Percentiles rank a stretch among this genome's conserved stretches.
These are phyloP conservation scores for Cerastis rubricosa DNA, from an alignment of 2,888 invertebrate genomes.

Conservation along the genomic window DNA sequence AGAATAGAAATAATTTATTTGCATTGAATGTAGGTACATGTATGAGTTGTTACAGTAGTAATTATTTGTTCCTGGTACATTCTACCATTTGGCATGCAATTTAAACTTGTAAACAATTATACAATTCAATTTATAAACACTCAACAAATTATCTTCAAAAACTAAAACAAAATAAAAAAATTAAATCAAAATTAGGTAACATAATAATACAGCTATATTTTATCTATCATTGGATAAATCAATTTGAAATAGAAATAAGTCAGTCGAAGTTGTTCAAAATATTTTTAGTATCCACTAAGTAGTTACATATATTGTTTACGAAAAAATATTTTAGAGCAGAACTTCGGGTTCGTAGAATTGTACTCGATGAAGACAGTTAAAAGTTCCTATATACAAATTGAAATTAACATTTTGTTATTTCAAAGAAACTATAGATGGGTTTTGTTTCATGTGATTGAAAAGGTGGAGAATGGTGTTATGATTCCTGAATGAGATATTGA, in stretches of 20 bases:
- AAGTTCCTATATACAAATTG: background rate
- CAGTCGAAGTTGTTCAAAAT: slow-evolving; percentile 8
- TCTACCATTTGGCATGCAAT: no score
- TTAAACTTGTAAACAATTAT: no score
- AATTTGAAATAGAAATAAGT: slow-evolving; percentile 36
- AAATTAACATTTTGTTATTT: background rate
- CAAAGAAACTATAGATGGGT: background rate
- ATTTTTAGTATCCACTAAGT: slow-evolving; percentile 10
- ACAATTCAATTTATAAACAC: no score
- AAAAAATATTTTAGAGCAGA: slow-evolving; percentile 5
- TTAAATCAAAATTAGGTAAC: no score
- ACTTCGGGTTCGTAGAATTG: background rate
- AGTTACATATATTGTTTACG: background rate
- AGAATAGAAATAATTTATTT: no score
- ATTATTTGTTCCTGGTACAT: no score
- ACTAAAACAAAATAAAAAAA: no score
- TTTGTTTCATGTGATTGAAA: background rate
- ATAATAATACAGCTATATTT: no score
- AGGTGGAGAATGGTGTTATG: background rate
- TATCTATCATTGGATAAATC: slow-evolving; percentile 39
- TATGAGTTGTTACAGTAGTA: no score
- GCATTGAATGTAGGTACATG: no score
- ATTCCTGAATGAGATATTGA: background rate
- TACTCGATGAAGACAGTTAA: background rate
- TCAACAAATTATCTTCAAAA: no score